Percentiles rank a stretch among this genome's conserved stretches.
Evolutionary conservation across 2,113 vertebrate species (phyloP).

Genomic region (Lophura nycthemera): DNA sequence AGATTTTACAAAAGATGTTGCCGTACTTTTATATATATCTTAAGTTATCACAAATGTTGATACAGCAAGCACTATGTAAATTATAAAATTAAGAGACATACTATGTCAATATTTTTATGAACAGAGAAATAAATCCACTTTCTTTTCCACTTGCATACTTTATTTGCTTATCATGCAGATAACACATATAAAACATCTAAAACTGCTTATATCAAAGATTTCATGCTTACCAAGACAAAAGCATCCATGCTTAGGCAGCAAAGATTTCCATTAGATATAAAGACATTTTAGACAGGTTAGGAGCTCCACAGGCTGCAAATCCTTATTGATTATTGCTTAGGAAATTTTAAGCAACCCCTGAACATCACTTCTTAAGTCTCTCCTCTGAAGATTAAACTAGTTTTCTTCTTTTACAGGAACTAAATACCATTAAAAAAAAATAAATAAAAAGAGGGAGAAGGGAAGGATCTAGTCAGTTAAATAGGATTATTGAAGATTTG

Average conservation of each 20-base stretch:
- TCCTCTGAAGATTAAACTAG: not conserved
- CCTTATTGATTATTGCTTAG: conserved; percentile 19
- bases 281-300: not conserved
- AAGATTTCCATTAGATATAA: not conserved
- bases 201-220: not conserved
- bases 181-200: not conserved
- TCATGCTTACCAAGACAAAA: not conserved
- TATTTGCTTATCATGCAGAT: not conserved
- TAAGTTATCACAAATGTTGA: not conserved
- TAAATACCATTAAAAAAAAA: not conserved
- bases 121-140: not conserved
- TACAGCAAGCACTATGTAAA: not conserved
- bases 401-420: not conserved
- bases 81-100: not conserved
- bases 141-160: not conserved
- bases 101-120: not conserved
- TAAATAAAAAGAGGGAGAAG: too few relatives aligned
- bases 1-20: not conserved
- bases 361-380: not conserved
- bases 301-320: not conserved
- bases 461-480: not conserved
- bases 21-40: not conserved
- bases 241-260: not conserved
- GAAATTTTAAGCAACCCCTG: conserved; percentile 4
- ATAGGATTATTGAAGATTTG: not conserved